phyloP scores from a whole-genome alignment of 2,888 invertebrate species.

The Tetragnatha montana region DNA sequence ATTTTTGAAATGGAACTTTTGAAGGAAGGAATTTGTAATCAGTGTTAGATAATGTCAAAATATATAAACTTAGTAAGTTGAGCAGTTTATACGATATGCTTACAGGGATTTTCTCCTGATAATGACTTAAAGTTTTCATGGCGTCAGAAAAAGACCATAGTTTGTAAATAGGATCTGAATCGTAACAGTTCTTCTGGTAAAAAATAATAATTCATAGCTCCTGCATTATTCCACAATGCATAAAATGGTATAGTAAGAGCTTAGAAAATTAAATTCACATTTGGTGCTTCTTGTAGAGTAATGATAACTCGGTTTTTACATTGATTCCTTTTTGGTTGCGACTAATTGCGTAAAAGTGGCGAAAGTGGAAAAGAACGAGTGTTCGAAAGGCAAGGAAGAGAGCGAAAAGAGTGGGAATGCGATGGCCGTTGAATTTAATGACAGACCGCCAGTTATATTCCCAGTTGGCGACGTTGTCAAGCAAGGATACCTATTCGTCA shows the following conservation, averaged over 20 bases:
- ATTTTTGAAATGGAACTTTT: too few relatives aligned
- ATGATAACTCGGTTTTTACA: background rate
- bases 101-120: too few relatives aligned
- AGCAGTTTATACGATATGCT: too few relatives aligned
- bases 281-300: background rate
- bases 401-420: conserved; percentile 21
- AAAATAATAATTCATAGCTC: too few relatives aligned
- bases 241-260: background rate
- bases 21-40: too few relatives aligned
- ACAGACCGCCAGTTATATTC: conserved; percentile 57
- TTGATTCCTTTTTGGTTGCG: background rate
- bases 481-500: conserved; percentile 73
- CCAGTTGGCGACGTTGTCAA: conserved; percentile 74
- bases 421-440: conserved; percentile 55
- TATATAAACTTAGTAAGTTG: too few relatives aligned
- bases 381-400: background rate
- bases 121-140: too few relatives aligned
- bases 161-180: too few relatives aligned
- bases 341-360: background rate
- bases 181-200: too few relatives aligned
- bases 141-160: too few relatives aligned
- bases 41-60: too few relatives aligned
- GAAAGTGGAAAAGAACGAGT: background rate
- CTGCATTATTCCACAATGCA: too few relatives aligned
- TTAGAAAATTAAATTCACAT: background rate